These are phyloP conservation scores for Dinomys branickii DNA, from an alignment of 2,113 vertebrate species.

Conservation along the genomic window DNA sequence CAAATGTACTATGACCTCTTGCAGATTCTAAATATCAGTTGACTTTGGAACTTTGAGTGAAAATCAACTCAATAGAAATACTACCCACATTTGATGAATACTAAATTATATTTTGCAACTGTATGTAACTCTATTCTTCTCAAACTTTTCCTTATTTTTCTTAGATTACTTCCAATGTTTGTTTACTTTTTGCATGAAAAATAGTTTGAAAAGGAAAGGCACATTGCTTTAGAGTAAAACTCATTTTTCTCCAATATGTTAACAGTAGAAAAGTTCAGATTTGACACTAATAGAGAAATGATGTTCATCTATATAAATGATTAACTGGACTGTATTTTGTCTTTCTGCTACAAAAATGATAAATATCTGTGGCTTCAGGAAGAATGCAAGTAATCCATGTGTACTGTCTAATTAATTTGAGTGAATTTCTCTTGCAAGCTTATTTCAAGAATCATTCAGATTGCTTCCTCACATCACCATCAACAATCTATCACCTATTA, in stretches of 20 bases:
- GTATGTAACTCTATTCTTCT: constrained; percentile 47
- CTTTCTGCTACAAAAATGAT: constrained; percentile 75
- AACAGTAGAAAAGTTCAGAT: constrained; percentile 19
- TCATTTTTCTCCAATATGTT: neutral
- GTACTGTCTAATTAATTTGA: constrained; percentile 78
- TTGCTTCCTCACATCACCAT: constrained; percentile 63
- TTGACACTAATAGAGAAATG: neutral
- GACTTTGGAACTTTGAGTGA: neutral
- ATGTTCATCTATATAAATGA: constrained; percentile 75
- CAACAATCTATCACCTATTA: constrained; percentile 39
- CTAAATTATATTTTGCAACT: constrained; percentile 49
- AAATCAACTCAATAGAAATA: constrained; percentile 64
- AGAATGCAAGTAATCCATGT: constrained; percentile 71
- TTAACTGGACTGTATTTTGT: constrained; percentile 74
- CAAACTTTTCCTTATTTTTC: constrained; percentile 24
- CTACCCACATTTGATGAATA: neutral
- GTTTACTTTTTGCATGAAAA: constrained; percentile 6
- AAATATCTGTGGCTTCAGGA: constrained; percentile 72
- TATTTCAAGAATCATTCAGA: constrained; percentile 72
- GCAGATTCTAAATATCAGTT: constrained; percentile 46
- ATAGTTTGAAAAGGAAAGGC: neutral
- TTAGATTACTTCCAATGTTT: constrained; percentile 24
- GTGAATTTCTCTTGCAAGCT: constrained; percentile 73
- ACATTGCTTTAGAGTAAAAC: constrained; percentile 48
- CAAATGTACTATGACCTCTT: constrained; percentile 55